Evolutionary conservation across 2,797 vertebrate species (phyloP).

Genomic region (Austrolebias charrua): DNA sequence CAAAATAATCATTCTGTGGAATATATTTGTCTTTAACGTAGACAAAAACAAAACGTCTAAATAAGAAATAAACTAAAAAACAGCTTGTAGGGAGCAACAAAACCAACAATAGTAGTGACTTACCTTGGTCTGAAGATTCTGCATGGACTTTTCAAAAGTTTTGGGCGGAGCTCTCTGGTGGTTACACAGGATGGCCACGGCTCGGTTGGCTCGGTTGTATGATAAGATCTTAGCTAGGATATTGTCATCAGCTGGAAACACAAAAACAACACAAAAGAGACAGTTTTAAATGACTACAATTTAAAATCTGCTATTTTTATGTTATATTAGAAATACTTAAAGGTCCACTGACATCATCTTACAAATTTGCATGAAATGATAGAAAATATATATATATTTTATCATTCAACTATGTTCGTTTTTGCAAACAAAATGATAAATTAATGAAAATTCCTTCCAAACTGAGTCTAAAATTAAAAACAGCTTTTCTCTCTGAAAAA

Average conservation of each 20-base stretch:
- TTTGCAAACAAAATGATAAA: too few species aligned
- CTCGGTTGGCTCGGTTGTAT: constrained; percentile 95
- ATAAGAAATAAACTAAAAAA: neutral
- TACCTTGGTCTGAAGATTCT: constrained; percentile 94
- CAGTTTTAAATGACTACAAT: neutral
- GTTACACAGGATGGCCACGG: constrained; percentile 95
- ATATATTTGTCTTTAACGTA: neutral
- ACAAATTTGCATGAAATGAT: too few species aligned
- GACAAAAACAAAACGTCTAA: neutral
- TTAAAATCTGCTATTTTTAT: neutral
- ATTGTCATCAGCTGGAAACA: constrained; percentile 87
- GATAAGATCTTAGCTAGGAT: constrained; percentile 93
- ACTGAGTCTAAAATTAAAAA: too few species aligned
- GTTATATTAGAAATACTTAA: too few species aligned
- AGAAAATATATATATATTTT: too few species aligned
- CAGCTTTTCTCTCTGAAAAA: too few species aligned
- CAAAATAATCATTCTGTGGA: neutral
- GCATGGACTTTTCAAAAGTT: constrained; percentile 98
- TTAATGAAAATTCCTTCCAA: too few species aligned
- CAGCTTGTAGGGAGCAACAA: neutral
- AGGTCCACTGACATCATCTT: too few species aligned
- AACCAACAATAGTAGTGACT: neutral
- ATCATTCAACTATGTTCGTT: too few species aligned
- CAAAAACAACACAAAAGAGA: constrained; percentile 11
- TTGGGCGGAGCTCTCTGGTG: constrained; percentile 97